These are phyloP conservation scores for Pelobates cultripes DNA, from an alignment of 2,797 vertebrate species.

Conservation along the genomic window DNA sequence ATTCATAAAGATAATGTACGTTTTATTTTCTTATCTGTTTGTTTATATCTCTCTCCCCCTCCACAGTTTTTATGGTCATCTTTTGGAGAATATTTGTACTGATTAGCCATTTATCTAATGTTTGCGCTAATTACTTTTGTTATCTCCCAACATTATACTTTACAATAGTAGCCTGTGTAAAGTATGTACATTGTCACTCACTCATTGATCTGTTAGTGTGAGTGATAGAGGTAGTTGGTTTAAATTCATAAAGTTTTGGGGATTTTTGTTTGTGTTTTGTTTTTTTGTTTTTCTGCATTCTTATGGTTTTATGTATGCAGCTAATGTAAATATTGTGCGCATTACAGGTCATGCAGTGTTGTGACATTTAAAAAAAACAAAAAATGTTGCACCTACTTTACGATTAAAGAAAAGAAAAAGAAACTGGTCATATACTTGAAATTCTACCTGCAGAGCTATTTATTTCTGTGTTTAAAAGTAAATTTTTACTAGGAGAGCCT, in stretches of 20 bases:
- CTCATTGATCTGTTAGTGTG: conserved; percentile 75
- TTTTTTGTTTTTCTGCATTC: conserved; percentile 62
- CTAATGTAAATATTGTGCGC: conserved; percentile 97
- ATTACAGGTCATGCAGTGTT: conserved; percentile 93
- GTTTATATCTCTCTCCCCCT: conserved; percentile 18
- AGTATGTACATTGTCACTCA: conserved; percentile 86
- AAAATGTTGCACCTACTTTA: conserved; percentile 97
- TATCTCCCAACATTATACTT: conserved; percentile 81
- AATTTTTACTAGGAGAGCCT: conserved; percentile 68
- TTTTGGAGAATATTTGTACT: conserved; percentile 59
- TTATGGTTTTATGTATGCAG: conserved; percentile 87
- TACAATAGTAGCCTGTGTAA: conserved; percentile 79
- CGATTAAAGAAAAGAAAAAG: conserved; percentile 89
- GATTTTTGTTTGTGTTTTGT: not conserved
- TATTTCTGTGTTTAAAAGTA: conserved; percentile 72
- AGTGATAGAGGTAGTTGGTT: conserved; percentile 79
- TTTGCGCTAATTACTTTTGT: conserved; percentile 73
- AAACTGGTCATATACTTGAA: conserved; percentile 92
- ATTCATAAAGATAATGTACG: not conserved
- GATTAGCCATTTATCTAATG: conserved; percentile 66
- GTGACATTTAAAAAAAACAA: conserved; percentile 83
- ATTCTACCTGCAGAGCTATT: conserved; percentile 72
- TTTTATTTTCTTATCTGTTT: conserved; percentile 40
- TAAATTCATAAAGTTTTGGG: conserved; percentile 71
- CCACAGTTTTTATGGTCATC: no score